Evolutionary conservation across 2,113 vertebrate genomes (phyloP), one percentile per base, ranked within the genome.

Genomic region (Tympanuchus pallidicinctus): DNA sequence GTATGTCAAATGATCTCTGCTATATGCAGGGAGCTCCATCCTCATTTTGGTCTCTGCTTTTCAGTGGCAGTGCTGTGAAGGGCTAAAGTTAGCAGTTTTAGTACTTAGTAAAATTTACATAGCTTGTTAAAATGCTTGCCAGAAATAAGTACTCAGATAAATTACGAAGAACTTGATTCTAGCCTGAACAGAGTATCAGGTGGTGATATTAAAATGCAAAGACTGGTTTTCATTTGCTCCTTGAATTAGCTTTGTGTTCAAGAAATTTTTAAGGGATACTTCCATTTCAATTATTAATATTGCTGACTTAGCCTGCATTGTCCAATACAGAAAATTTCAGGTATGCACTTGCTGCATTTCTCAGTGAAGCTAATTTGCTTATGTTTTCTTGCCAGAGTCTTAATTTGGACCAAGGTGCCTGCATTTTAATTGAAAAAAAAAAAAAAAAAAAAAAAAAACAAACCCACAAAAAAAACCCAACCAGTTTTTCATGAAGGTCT

Each of bases 281-380:
- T 90, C 13, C 36, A 42, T 52, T 89, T 70, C 77, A 86, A 30
- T 81, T 84, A 82, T 79, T 92, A 78, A 59, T 90, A 75, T 92
- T 83, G 57, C 84, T 94, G 64, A 92, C 43, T 82, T 81, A 63
- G 36, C 50, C 24, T 20, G 16, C 28, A 57, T 8, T 73, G 66
- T 84, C 94, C 12, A 13, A 1, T 79, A 43, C 40, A 36, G 34
- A 75, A 93, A 22, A 63, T 70, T 95, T 94, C 85, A 73, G 57
- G 52, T 92, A 84, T 38, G 10, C 4, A 0, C 28, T 45, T 88
- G 64, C 42, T 80, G 40, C 43, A 57, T 94, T 86, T 91, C 81
- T 90, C 50, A 75, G 34, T 47, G 76, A 91, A 97, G 86, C 34
- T 86, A 79, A 96, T 94, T 88, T 94, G 57, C 67, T 87, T 90